Conservation (phyloP, 1,140 invertebrate genomes). For the Papilio polyxenes region DNA sequence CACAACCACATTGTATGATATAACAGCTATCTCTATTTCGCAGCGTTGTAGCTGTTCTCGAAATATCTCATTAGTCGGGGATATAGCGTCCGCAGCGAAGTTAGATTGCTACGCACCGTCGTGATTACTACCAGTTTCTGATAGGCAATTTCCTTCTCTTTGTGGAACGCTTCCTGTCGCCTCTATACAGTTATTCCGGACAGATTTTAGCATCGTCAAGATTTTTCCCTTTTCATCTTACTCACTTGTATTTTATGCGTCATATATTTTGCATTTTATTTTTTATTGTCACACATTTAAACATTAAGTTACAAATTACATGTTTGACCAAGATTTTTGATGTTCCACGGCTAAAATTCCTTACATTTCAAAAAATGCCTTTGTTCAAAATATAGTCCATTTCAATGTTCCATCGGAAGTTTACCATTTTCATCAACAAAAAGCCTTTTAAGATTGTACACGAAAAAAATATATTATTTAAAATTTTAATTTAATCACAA, state of each 20-base stretch:
- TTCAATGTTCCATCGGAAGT: constrained; percentile 11
- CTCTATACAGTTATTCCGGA: constrained; percentile 58
- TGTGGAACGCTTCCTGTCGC: constrained; percentile 60
- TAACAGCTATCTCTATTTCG: constrained; percentile 23
- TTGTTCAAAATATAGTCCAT: constrained; percentile 29
- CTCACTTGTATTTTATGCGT: constrained; percentile 15
- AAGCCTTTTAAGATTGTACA: neutral
- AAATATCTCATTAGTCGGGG: constrained; percentile 62
- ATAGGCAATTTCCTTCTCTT: constrained; percentile 75
- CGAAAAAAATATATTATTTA: constrained; percentile 10
- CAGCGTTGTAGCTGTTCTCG: constrained; percentile 37
- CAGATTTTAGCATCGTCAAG: constrained; percentile 57
- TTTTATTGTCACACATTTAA: constrained; percentile 32
- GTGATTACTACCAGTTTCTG: constrained; percentile 62
- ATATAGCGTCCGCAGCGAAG: constrained; percentile 54
- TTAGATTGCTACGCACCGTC: constrained; percentile 65
- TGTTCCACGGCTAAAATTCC: constrained; percentile 20
- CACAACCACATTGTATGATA: neutral
- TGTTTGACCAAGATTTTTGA: neutral
- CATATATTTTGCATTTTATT: constrained; percentile 36
- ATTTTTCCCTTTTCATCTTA: constrained; percentile 40
- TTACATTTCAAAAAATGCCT: constrained; percentile 19
- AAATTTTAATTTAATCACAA: constrained; percentile 28
- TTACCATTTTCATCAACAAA: constrained; percentile 6
- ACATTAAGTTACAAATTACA: constrained; percentile 8